These are phyloP conservation scores for Acanthoscelides obtectus DNA, from an alignment of 2,888 invertebrate genomes.

Conservation along the genomic window DNA sequence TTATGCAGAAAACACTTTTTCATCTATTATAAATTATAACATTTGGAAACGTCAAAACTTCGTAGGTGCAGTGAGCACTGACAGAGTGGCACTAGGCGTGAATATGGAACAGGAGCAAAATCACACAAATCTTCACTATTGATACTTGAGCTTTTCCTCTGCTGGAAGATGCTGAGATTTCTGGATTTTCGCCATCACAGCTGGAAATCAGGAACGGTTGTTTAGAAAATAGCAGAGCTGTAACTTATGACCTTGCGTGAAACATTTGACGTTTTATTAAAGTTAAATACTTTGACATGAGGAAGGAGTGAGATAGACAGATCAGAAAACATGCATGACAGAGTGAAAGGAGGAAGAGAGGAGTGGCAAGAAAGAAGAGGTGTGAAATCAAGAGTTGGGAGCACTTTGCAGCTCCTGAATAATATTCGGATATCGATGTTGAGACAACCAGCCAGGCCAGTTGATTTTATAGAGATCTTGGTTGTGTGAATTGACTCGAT, in stretches of 20 bases:
- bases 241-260: not conserved
- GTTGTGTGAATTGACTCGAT: no score
- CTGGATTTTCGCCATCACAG: not conserved
- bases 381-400: not conserved
- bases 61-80: not conserved
- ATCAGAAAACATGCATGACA: not conserved
- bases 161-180: not conserved
- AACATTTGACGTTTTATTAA: not conserved
- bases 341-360: not conserved
- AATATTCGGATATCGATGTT: no score
- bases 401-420: not conserved
- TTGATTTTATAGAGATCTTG: no score
- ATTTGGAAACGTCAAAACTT: slow-evolving; percentile 26
- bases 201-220: not conserved
- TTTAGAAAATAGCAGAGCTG: not conserved
- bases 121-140: not conserved
- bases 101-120: not conserved
- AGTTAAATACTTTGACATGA: not conserved
- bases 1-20: slow-evolving; percentile 18
- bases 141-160: not conserved
- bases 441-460: no score
- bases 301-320: not conserved
- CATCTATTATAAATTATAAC: slow-evolving; percentile 16
- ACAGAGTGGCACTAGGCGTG: not conserved
- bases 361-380: not conserved